Evolutionary conservation across 2,888 invertebrate genomes (phyloP), one percentile per base, ranked within the genome.

Genomic region (Rhaphigaster nebulosa): DNA sequence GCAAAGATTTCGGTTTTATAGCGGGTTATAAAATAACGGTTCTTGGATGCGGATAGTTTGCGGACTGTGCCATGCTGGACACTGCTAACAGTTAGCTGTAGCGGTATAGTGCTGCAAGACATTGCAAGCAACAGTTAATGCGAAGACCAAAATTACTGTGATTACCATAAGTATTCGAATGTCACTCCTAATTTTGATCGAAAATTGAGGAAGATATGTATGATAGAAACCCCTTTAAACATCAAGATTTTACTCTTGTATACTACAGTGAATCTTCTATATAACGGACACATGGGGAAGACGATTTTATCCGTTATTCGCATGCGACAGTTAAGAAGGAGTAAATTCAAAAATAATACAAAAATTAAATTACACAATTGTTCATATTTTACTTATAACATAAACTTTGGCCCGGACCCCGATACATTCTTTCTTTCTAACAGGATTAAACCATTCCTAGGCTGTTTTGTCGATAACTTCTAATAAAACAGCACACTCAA

Each of bases 1-100:
- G 34, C 5, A 38, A 76, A 76, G 4, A 76, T 38, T 76, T 76
- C 26, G 38, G 34, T 20, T 76, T 76, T 76, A 76, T 76, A 38
- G 38, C 70, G 38, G 70, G 70, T 38, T 76, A 76, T 76, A 76
- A 76, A 76, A 76, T 38, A 76, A 38, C 70, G 70, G 70, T 76
- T 23, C 60, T 38, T 2, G 8, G 34, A 76, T 76, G 38, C 70
- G 70, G 20, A 38, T 23, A 23, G 70, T 76, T 76, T 76, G 20
- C 70, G 34, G 34, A 76, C 34, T 20, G 70, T 76, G 1, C 70
- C 70, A 18, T 76, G 70, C 70, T 76, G 70, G 70, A 76, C 70
- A 76, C 10, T 20, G 8, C 18, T 38, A 38, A 76, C 70, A 76
- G 70, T 76, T 76, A 76, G 38, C 5, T 23, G 2, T 76, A 76